phyloP scores from a whole-genome alignment of 2,888 invertebrate genomes.

The Lepas anatifera region DNA sequence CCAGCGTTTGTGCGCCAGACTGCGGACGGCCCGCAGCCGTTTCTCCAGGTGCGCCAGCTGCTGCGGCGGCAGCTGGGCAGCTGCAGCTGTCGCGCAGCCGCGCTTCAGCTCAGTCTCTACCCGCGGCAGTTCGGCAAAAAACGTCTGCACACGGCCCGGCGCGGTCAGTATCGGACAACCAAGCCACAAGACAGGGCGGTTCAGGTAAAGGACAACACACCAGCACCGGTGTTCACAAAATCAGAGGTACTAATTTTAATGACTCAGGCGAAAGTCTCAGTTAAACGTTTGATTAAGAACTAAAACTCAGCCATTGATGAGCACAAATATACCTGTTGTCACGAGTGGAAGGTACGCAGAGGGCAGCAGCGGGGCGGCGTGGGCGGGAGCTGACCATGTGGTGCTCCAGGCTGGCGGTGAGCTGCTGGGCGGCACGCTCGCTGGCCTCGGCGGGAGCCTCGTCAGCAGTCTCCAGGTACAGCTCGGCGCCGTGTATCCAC shows the following conservation, averaged over 20 bases:
- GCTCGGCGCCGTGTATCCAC: slow-evolving; percentile 82
- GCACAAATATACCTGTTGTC: too few relatives aligned
- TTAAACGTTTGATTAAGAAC: too few relatives aligned
- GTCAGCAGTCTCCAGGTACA: slow-evolving; percentile 63
- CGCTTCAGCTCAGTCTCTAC: slow-evolving; percentile 64
- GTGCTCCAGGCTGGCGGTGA: not conserved
- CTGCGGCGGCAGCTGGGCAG: slow-evolving; percentile 57
- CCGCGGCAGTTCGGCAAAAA: slow-evolving; percentile 70
- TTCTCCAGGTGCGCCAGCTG: slow-evolving; percentile 69
- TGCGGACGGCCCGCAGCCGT: slow-evolving; percentile 59
- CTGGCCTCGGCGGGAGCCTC: slow-evolving; percentile 75
- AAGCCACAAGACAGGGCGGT: too few relatives aligned
- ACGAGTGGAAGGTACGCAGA: too few relatives aligned
- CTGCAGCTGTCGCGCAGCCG: slow-evolving; percentile 53
- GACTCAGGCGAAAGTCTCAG: too few relatives aligned
- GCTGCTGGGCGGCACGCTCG: slow-evolving; percentile 40
- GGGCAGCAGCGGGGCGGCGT: too few relatives aligned
- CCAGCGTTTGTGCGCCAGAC: slow-evolving; percentile 65
- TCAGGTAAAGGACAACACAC: too few relatives aligned
- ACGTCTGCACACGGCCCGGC: slow-evolving; percentile 39
- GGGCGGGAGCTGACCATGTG: not conserved
- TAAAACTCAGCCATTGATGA: too few relatives aligned
- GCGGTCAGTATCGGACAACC: too few relatives aligned
- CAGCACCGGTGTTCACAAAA: too few relatives aligned
- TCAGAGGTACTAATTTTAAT: too few relatives aligned